These are phyloP conservation scores for Peromyscus maniculatus DNA, from an alignment of 2,113 vertebrate species.

Conservation along the genomic window DNA sequence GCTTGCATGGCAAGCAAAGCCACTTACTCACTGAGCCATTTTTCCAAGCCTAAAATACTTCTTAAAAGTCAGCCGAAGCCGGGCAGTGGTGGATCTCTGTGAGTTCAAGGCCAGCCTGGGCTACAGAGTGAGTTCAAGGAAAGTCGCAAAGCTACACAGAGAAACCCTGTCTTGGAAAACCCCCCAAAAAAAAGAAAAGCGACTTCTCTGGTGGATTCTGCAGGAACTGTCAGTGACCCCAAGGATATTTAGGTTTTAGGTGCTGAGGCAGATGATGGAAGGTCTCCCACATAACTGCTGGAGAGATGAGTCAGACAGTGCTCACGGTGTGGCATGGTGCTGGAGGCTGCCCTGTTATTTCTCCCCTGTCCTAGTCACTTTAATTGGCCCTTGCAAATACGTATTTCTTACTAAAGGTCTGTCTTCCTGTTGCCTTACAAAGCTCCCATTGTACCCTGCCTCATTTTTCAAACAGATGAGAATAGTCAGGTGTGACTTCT, in stretches of 20 bases:
- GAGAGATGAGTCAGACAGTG: background rate
- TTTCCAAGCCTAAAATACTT: background rate
- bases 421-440: background rate
- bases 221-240: background rate
- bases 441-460: background rate
- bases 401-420: background rate
- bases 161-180: no score
- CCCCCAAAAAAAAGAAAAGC: background rate
- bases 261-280: background rate
- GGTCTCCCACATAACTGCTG: background rate
- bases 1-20: background rate
- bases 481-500: background rate
- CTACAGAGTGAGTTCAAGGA: no score
- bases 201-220: background rate
- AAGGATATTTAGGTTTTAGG: background rate
- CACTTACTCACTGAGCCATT: background rate
- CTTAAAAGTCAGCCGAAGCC: background rate
- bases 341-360: background rate
- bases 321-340: background rate
- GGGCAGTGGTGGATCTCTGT: no score
- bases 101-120: no score
- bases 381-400: constrained; percentile 8
- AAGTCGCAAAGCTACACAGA: no score
- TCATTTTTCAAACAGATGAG: background rate
- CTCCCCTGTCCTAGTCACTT: background rate